phyloP scores from a whole-genome alignment of 2,888 invertebrate species.

The Eupithecia subfuscata region DNA sequence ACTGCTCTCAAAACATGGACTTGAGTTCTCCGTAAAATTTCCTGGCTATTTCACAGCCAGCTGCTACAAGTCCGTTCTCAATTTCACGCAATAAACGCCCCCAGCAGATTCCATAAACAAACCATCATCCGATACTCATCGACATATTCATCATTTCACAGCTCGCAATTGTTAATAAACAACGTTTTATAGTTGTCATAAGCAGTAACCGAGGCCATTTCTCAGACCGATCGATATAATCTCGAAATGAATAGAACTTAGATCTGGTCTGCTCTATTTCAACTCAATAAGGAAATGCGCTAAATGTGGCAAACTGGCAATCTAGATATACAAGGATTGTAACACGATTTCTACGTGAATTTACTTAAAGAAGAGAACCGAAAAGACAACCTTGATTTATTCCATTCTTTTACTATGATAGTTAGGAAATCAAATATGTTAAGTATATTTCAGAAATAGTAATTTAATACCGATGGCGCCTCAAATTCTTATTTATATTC shows the following conservation, averaged over 20 bases:
- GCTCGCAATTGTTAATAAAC: conserved; percentile 59
- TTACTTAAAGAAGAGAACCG: conserved; percentile 22
- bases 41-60: conserved; percentile 22
- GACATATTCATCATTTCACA: conserved; percentile 54
- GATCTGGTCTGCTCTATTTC: conserved; percentile 35
- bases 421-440: conserved; percentile 15
- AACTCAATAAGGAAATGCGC: conserved; percentile 54
- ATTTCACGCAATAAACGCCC: conserved; percentile 33
- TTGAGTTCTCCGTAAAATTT: conserved; percentile 1
- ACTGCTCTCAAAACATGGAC: conserved; percentile 9
- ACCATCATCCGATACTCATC: conserved; percentile 52
- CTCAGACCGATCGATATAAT: conserved; percentile 51
- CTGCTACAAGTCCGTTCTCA: conserved; percentile 11
- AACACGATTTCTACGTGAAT: conserved; percentile 34
- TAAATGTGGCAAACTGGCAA: conserved; percentile 45
- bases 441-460: conserved; percentile 19
- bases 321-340: conserved; percentile 46
- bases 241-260: conserved; percentile 37
- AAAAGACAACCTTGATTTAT: conserved; percentile 27
- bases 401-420: conserved; percentile 8
- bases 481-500: conserved; percentile 28
- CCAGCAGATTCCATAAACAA: conserved; percentile 40
- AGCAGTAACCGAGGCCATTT: conserved; percentile 62
- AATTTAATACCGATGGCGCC: conserved; percentile 25
- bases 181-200: conserved; percentile 62